phyloP scores from a whole-genome alignment of 2,888 invertebrate species.

The Rhamphomyia laevipes region DNA sequence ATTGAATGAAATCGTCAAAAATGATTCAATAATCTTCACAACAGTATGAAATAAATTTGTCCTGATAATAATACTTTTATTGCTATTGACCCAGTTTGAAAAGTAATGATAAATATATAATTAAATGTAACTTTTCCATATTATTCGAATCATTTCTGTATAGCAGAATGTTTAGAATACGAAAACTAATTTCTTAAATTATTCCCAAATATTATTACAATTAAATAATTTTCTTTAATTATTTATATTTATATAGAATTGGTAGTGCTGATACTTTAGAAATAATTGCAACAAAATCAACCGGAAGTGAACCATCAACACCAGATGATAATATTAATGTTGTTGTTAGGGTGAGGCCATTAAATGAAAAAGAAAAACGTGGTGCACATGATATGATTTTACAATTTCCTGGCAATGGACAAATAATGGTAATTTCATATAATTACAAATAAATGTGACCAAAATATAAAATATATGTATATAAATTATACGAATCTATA shows the following conservation, averaged over 20 bases:
- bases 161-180: no score
- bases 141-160: no score
- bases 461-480: not conserved
- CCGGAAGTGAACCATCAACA: constrained; percentile 36
- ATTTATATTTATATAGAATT: constrained; percentile 22
- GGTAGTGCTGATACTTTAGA: constrained; percentile 36
- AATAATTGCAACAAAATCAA: constrained; percentile 35
- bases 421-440: constrained; percentile 45
- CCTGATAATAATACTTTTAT: no score
- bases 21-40: no score
- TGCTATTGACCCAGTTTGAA: no score
- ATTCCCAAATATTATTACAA: no score
- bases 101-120: no score
- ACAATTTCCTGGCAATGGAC: constrained; percentile 83
- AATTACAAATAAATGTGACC: not conserved
- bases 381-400: constrained; percentile 55
- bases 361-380: constrained; percentile 61
- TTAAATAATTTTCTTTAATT: not conserved
- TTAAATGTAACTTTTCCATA: no score
- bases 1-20: no score
- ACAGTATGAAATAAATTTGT: no score
- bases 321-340: constrained; percentile 79
- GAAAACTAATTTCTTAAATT: no score
- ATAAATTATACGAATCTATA: no score
- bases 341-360: constrained; percentile 73